phyloP scores from a whole-genome alignment of 1,140 invertebrate species.

The Drosophila watanabei region DNA sequence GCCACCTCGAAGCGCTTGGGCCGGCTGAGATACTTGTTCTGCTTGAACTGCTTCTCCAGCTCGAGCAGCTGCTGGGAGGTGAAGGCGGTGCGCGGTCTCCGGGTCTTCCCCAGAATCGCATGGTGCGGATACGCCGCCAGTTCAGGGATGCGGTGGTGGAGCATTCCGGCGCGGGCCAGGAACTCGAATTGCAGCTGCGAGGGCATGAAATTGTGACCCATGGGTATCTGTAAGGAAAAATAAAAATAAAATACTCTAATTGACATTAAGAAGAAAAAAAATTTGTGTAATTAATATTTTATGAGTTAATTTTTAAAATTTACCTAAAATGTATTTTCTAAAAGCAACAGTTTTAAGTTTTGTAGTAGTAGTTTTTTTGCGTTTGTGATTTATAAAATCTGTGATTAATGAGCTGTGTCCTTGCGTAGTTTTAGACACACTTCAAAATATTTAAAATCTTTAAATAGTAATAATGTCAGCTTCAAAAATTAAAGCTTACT shows the following conservation, averaged over 20 bases:
- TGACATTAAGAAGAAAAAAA: background rate
- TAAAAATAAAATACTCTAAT: background rate
- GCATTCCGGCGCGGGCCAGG: slow-evolving; percentile 93
- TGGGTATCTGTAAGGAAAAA: slow-evolving; percentile 63
- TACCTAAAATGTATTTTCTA: background rate
- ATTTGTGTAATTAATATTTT: too few species aligned
- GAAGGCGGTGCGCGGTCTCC: slow-evolving; percentile 98
- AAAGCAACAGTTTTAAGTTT: background rate
- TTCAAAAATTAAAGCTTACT: background rate
- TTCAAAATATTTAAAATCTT: background rate
- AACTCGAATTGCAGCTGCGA: slow-evolving; percentile 94
- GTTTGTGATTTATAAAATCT: background rate
- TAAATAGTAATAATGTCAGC: background rate
- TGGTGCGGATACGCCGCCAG: slow-evolving; percentile 88
- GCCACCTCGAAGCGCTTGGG: slow-evolving; percentile 99
- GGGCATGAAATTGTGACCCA: slow-evolving; percentile 86
- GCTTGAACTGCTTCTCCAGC: slow-evolving; percentile 98
- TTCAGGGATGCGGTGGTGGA: slow-evolving; percentile 92
- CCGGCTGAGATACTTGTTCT: slow-evolving; percentile 99
- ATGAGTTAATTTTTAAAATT: background rate
- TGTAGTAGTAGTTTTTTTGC: background rate
- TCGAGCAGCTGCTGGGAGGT: slow-evolving; percentile 99
- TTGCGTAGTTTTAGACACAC: background rate
- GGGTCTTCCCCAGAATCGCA: slow-evolving; percentile 96
- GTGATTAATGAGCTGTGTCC: background rate